Evolutionary conservation across 2,888 invertebrate genomes (phyloP), one percentile per base, ranked within the genome.

Genomic region (Coenonympha glycerion): DNA sequence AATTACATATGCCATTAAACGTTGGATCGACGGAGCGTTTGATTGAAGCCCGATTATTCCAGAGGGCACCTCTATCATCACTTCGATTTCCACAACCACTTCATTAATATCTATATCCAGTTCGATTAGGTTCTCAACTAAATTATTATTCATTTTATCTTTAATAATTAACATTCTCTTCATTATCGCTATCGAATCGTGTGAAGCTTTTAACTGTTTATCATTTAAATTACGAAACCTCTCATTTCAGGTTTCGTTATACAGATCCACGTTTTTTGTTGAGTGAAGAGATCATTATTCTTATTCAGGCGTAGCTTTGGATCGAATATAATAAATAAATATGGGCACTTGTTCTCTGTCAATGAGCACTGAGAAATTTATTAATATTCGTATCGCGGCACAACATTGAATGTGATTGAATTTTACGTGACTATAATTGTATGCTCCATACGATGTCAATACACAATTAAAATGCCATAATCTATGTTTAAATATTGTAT

Each of bases 91-190:
- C 56, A 62, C 37, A 8, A 52, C 31, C 15, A 28, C 30, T 44
- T 24, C 42, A 47, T 31, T 36, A 21, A 19, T 41, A 41, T 36
- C 65, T 2, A 19, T 36, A 68, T 77, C 71, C 71, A 63, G 66
- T 76, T 76, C 76, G 79, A 81, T 81, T 79, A 73, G 69, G 71
- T 79, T 78, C 76, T 73, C n/a, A 26, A 41, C 6, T 28, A 4
- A 28, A 28, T 28, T 28, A 16, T 6, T 28, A 9, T 28, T 5
- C 18, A 6, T 5, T 3, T 11, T 28, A 41, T 16, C 22, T 22
- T 15, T 37, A 22, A 77, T 62, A 76, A 79, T 77, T 76, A 75
- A 76, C 67, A 60, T 60, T 63, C 57, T 62, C 59, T 65, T 68
- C 66, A 40, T 45, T 53, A 47, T 47, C 64, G 65, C 69, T 62